A percentile compares a stretch with the other conserved stretches of the same genome.
These are phyloP conservation scores for Gallinago undulata DNA, from an alignment of 2,113 vertebrate genomes.

Conservation along the genomic window DNA sequence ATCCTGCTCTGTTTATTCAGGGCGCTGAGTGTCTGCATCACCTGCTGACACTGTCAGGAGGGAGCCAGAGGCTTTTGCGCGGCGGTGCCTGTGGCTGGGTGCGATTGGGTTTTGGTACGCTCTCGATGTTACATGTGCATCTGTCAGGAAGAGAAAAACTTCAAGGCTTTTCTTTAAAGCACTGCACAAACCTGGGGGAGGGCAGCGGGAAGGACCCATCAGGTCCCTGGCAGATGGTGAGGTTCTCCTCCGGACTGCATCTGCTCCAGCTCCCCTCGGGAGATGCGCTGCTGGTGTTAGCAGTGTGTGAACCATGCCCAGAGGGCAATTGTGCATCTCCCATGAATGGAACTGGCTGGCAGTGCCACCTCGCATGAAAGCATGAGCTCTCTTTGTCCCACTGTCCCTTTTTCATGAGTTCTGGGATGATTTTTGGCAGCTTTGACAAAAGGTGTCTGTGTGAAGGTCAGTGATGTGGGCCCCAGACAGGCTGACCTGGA, in stretches of 20 bases:
- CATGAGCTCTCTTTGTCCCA: not conserved
- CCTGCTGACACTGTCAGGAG: constrained; percentile 72
- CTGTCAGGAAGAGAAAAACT: not conserved
- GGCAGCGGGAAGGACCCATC: not conserved
- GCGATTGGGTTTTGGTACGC: not conserved
- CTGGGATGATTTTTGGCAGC: not conserved
- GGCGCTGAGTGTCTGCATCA: constrained; percentile 64
- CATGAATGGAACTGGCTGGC: not conserved
- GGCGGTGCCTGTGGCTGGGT: not conserved
- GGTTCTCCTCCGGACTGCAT: fast-evolving
- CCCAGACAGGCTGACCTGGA: not conserved
- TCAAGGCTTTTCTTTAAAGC: not conserved
- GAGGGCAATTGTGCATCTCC: fast-evolving
- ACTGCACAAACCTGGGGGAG: not conserved
- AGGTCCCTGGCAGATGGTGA: not conserved
- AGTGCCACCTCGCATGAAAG: fast-evolving
- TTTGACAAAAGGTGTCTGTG: not conserved
- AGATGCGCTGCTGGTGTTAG: not conserved
- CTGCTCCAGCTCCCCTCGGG: not conserved
- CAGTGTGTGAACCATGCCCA: fast-evolving
- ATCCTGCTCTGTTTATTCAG: constrained; percentile 60
- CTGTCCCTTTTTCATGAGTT: not conserved
- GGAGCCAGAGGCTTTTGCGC: not conserved
- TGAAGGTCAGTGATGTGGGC: not conserved
- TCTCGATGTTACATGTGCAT: fast-evolving